Evolutionary conservation across 2,888 invertebrate genomes (phyloP).

Genomic region (Hybos culiciformis): DNA sequence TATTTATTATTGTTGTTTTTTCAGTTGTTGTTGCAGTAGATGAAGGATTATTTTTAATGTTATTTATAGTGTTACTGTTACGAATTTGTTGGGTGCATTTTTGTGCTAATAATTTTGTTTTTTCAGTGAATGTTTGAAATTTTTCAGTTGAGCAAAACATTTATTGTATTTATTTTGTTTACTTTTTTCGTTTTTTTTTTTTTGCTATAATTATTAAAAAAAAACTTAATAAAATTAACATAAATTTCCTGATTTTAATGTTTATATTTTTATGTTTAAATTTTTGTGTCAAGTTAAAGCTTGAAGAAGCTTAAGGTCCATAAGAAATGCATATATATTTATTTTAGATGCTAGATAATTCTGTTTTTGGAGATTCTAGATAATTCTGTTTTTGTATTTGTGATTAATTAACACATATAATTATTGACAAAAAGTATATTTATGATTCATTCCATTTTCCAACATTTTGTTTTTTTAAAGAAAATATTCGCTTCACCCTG

Average conservation of each 20-base stretch:
- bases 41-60: constrained; percentile 19
- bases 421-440: too few relatives aligned
- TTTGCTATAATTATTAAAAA: not conserved
- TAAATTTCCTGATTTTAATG: not conserved
- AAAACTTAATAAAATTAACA: too few relatives aligned
- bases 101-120: constrained; percentile 29
- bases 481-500: too few relatives aligned
- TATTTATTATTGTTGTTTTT: constrained; percentile 8
- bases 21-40: constrained; percentile 15
- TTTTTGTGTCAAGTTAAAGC: too few relatives aligned
- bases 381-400: too few relatives aligned
- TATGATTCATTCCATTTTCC: too few relatives aligned
- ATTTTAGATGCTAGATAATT: too few relatives aligned
- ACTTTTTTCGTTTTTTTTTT: not conserved
- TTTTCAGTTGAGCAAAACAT: constrained; percentile 32
- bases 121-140: constrained; percentile 20
- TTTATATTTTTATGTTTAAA: not conserved
- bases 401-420: too few relatives aligned
- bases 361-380: too few relatives aligned
- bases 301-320: too few relatives aligned
- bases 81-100: constrained; percentile 27
- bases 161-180: constrained; percentile 13
- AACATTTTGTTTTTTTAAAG: too few relatives aligned
- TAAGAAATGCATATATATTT: too few relatives aligned
- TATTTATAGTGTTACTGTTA: constrained; percentile 18